Percentiles rank a stretch among this genome's conserved stretches.
These are phyloP conservation scores for Ara ararauna DNA, from an alignment of 2,797 vertebrate genomes.

Conservation along the genomic window DNA sequence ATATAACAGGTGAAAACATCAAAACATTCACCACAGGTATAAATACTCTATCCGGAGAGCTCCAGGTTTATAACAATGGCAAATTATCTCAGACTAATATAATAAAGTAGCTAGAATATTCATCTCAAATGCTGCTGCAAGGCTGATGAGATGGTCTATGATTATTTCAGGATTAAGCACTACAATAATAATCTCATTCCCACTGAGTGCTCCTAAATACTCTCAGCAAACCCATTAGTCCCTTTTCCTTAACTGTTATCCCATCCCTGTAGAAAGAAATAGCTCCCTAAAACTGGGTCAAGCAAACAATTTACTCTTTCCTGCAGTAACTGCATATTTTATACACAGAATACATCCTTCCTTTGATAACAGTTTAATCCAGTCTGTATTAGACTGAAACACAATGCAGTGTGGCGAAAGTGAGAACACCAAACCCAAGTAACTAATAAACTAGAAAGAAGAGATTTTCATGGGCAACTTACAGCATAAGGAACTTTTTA, in stretches of 20 bases:
- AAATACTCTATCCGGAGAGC: not conserved
- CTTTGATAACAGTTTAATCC: not conserved
- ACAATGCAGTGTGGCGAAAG: not conserved
- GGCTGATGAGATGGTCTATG: not conserved
- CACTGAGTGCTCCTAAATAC: constrained; percentile 26
- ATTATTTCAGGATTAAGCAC: constrained; percentile 56
- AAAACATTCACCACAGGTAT: not conserved
- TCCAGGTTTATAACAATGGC: not conserved
- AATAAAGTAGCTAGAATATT: constrained; percentile 27
- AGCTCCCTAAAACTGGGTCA: constrained; percentile 29
- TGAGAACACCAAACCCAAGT: not conserved
- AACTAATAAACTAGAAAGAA: not conserved
- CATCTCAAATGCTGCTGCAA: not conserved
- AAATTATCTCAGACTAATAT: not conserved
- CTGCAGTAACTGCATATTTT: not conserved
- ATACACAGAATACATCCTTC: not conserved
- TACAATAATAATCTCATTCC: constrained; percentile 39
- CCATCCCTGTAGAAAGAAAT: not conserved
- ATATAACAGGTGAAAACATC: not conserved
- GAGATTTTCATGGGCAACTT: not conserved
- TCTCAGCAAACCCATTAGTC: constrained; percentile 14
- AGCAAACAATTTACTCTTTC: constrained; percentile 20
- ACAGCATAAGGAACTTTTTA: not conserved
- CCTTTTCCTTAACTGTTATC: not conserved
- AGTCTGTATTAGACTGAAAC: not conserved